Evolutionary conservation across 2,888 invertebrate genomes (phyloP).

Genomic region (Serripes groenlandicus): DNA sequence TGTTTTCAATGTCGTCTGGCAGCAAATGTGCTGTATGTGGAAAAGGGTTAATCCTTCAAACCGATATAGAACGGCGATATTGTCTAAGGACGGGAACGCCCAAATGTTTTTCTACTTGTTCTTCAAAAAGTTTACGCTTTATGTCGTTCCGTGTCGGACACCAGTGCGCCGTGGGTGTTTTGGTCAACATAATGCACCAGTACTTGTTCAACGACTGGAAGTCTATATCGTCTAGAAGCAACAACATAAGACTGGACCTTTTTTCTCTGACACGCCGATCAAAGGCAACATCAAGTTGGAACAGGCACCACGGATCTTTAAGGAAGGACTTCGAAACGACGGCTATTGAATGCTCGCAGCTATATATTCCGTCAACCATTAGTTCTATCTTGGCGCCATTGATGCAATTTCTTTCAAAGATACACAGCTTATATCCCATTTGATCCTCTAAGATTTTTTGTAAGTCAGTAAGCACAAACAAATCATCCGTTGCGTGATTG

Average conservation of each 20-base stretch:
- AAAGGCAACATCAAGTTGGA: slow-evolving; percentile 44
- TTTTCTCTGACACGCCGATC: slow-evolving; percentile 22
- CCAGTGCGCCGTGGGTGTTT: slow-evolving; percentile 40
- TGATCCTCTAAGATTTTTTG: slow-evolving; percentile 31
- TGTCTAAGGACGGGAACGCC: neutral
- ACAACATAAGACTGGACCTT: slow-evolving; percentile 14
- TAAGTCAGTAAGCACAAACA: slow-evolving; percentile 26
- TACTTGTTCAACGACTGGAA: slow-evolving; percentile 32
- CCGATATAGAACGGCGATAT: neutral
- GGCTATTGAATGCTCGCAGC: slow-evolving; percentile 29
- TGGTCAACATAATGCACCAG: slow-evolving; percentile 56
- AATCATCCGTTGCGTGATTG: slow-evolving; percentile 21
- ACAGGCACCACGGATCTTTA: slow-evolving; percentile 38
- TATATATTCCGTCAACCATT: slow-evolving; percentile 38
- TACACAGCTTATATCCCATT: slow-evolving; percentile 32
- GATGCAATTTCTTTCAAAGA: slow-evolving; percentile 36
- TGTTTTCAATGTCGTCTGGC: no score
- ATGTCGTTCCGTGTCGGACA: slow-evolving; percentile 39
- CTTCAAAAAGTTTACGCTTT: slow-evolving; percentile 30
- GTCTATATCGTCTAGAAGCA: slow-evolving; percentile 46
- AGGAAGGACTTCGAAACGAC: slow-evolving; percentile 43
- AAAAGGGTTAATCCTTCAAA: no score
- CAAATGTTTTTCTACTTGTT: neutral
- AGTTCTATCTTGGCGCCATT: slow-evolving; percentile 30
- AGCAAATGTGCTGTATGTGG: no score